These are phyloP conservation scores for Thereva unica DNA, from an alignment of 2,888 invertebrate species.

Conservation along the genomic window DNA sequence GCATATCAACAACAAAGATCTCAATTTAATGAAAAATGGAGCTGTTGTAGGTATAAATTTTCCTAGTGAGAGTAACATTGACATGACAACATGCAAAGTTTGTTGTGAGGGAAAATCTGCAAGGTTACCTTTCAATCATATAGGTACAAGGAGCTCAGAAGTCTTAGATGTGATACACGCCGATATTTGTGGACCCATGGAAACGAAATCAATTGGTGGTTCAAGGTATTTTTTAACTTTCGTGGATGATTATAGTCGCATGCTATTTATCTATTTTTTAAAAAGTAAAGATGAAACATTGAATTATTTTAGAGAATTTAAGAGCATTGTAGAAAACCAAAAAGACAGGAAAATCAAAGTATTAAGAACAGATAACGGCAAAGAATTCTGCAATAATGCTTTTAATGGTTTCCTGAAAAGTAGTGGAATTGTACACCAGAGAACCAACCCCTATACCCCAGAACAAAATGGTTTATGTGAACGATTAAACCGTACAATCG, in stretches of 20 bases:
- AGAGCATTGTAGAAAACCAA: conserved; percentile 46
- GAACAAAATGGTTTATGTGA: conserved; percentile 44
- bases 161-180: too few species aligned
- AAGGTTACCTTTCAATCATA: too few species aligned
- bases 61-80: conserved; percentile 7
- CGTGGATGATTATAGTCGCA: conserved; percentile 48
- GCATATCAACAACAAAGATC: not conserved
- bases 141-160: too few species aligned
- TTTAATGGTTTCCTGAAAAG: conserved; percentile 47
- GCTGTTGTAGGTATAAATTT: not conserved
- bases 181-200: conserved; percentile 53
- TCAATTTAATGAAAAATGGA: conserved; percentile 4
- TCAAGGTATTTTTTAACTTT: conserved; percentile 50
- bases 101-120: too few species aligned
- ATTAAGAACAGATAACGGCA: conserved; percentile 45
- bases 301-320: conserved; percentile 45
- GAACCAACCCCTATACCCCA: conserved; percentile 32
- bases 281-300: conserved; percentile 49
- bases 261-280: conserved; percentile 48
- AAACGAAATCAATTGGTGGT: conserved; percentile 47
- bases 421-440: conserved; percentile 26
- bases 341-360: conserved; percentile 28
- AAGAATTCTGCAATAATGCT: conserved; percentile 47
- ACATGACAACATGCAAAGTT: conserved; percentile 3
- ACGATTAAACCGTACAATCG: conserved; percentile 44